Evolutionary conservation across 2,113 vertebrate genomes (phyloP), one percentile per base, ranked within the genome.

Genomic region (Puntigrus tetrazona): DNA sequence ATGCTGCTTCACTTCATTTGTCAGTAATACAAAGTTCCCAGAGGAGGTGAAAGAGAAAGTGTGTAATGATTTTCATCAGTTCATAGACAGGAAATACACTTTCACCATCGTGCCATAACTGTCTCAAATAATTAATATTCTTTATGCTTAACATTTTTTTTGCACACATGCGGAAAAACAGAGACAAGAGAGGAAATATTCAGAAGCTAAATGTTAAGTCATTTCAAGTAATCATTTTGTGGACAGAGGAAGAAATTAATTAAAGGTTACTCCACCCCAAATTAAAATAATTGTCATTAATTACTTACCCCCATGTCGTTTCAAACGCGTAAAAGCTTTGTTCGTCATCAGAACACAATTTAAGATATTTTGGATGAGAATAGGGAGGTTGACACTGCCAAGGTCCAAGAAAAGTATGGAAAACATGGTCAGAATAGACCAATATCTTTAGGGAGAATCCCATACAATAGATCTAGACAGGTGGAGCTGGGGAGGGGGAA

Each of bases 21-120:
- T 86, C 73, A 78, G 34, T 73, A 83, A 55, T 70, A 31, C 55
- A 61, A 82, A 47, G 18, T 69, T 25, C 18, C 43, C 18, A 50
- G 55, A 63, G 18, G 25, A 77, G 29, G 10, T 57, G 18, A 75
- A 25, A 84, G 70, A 84, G 5, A 55, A 52, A 31, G 59, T 29
- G 25, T 20, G 16, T 22, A 73, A 43, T 34, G 47, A 57, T 52
- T 73, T 45, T 43, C 16, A 34, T 20, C 36, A 72, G 22, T 20
- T 41, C 38, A 38, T n/a, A 1, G 4, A 72, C 36, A n/a, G 18
- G 3, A 70, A 8, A 31, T 31, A 50, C 2, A 75, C 27, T 31
- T 9, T 11, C 9, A n/a, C 8, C 41, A 41, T 0, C n/a, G 14
- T 70, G 22, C 9, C 9, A 70, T 70, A 70, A 70, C 20, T 13